Conservation (phyloP, 2,113 vertebrate species). For the Cynopterus brachyotis region DNA sequence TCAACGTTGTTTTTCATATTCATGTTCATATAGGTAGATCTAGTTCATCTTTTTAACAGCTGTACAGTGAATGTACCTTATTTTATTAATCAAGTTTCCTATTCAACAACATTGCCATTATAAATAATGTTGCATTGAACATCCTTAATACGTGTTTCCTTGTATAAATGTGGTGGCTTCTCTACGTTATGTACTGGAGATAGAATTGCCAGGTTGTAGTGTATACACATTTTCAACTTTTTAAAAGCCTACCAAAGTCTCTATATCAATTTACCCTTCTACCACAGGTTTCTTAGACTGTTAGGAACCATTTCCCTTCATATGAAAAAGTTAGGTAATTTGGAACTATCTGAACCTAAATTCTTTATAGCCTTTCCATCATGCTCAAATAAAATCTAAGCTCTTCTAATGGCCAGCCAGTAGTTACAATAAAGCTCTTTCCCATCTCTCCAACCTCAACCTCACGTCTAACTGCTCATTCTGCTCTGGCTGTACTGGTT, state of each 20-base stretch:
- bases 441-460: not conserved
- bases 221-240: not conserved
- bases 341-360: not conserved
- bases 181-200: not conserved
- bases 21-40: not conserved
- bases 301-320: not conserved
- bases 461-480: not conserved
- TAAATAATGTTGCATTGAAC: not conserved
- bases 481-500: not conserved
- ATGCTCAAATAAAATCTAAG: not conserved
- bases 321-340: not conserved
- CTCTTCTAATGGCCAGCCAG: not conserved
- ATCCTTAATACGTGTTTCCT: not conserved
- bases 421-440: not conserved
- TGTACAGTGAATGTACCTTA: not conserved
- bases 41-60: not conserved
- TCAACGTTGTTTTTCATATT: not conserved
- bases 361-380: not conserved
- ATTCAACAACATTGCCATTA: not conserved
- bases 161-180: not conserved
- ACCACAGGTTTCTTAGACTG: not conserved
- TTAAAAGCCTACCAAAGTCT: not conserved
- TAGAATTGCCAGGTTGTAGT: not conserved
- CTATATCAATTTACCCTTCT: not conserved
- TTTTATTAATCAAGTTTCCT: not conserved